Evolutionary conservation across 2,888 invertebrate genomes (phyloP).

Genomic region (Drosophila histrio): DNA sequence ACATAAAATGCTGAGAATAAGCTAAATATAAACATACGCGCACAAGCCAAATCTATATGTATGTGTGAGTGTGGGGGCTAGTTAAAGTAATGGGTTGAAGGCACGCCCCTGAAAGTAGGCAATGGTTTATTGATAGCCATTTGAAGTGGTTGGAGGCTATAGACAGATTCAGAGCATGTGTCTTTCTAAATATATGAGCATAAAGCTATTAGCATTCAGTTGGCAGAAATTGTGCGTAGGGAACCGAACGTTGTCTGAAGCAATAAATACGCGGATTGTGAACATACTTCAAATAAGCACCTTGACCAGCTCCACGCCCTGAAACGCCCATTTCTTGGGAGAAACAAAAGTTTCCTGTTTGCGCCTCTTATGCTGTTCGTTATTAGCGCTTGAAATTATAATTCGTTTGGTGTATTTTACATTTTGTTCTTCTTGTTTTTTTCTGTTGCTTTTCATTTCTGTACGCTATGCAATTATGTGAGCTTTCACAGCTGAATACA

Average conservation of each 20-base stretch:
- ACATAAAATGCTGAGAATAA: slow-evolving; percentile 57
- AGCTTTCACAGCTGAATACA: slow-evolving; percentile 61
- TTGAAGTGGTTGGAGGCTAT: slow-evolving; percentile 26
- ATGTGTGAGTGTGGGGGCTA: slow-evolving; percentile 18
- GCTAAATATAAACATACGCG: slow-evolving; percentile 62
- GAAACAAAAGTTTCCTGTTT: slow-evolving; percentile 30
- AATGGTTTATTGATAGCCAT: slow-evolving; percentile 71
- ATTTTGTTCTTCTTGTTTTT: slow-evolving; percentile 19
- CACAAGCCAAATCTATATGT: background rate
- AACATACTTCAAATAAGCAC: background rate
- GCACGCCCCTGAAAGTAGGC: slow-evolving; percentile 47
- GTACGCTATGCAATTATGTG: slow-evolving; percentile 57
- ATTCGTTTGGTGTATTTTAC: slow-evolving; percentile 31
- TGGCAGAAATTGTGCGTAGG: background rate
- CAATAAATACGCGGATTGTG: background rate
- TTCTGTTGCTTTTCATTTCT: slow-evolving; percentile 20
- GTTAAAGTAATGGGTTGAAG: slow-evolving; percentile 48
- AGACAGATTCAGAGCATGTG: slow-evolving; percentile 42
- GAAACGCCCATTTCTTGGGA: slow-evolving; percentile 11
- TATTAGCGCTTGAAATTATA: slow-evolving; percentile 41
- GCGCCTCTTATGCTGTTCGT: slow-evolving; percentile 22
- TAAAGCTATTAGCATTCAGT: slow-evolving; percentile 46
- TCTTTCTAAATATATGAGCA: slow-evolving; percentile 25
- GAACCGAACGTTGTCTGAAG: background rate
- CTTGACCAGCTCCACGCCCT: slow-evolving; percentile 24